Percentiles rank a stretch among this genome's conserved stretches.
phyloP scores from a whole-genome alignment of 2,113 vertebrate genomes.

The Neogale vison region DNA sequence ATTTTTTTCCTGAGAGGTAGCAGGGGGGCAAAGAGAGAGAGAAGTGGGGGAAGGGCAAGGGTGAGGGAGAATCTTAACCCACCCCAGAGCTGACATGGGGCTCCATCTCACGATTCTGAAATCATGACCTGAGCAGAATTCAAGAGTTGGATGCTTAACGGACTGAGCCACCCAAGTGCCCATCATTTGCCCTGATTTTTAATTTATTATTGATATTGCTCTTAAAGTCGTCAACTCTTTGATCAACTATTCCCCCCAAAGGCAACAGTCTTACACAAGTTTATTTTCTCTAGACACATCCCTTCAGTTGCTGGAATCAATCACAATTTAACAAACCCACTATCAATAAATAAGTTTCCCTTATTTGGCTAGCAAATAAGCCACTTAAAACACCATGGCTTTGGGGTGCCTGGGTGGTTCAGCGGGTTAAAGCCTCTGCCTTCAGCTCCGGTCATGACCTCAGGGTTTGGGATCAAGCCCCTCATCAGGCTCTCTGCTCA shows the following conservation, averaged over 20 bases:
- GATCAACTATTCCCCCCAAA: neutral
- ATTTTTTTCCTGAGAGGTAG: too few species aligned
- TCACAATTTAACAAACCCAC: neutral
- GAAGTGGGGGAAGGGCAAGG: too few species aligned
- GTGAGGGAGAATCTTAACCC: neutral
- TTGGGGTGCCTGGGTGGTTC: too few species aligned
- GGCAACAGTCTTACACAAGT: neutral
- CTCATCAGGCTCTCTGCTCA: too few species aligned
- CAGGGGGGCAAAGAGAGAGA: neutral
- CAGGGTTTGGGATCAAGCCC: too few species aligned
- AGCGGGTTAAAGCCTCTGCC: too few species aligned
- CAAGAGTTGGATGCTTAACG: neutral
- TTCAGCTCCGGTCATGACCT: too few species aligned
- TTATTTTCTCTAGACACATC: slow-evolving; percentile 3
- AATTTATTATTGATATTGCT: neutral
- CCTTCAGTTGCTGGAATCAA: neutral
- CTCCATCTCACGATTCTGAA: neutral
- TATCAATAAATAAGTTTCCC: neutral
- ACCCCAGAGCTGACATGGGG: neutral
- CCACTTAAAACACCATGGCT: neutral
- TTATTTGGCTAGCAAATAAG: neutral
- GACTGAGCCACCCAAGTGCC: neutral
- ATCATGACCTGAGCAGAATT: neutral
- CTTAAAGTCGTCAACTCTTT: neutral
- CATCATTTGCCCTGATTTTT: neutral